Conservation (phyloP, 2,797 vertebrate genomes). For the Ambastaia sidthimunki region DNA sequence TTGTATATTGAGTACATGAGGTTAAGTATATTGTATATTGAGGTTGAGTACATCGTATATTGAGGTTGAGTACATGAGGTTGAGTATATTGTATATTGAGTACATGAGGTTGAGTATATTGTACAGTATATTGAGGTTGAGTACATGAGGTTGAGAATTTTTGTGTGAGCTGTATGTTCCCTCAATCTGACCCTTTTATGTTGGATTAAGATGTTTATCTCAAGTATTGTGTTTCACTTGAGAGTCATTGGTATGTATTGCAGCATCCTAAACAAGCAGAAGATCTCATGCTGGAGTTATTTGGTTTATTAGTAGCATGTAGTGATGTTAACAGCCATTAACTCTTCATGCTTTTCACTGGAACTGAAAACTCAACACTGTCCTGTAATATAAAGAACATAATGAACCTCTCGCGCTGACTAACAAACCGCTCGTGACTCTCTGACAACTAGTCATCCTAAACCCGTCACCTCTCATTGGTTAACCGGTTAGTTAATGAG, state of each 20-base stretch:
- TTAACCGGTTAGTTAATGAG: constrained; percentile 54
- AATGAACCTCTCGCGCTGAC: constrained; percentile 39
- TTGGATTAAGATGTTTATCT: constrained; percentile 41
- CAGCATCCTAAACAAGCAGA: not conserved
- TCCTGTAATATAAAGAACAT: constrained; percentile 26
- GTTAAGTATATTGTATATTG: no score
- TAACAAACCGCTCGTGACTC: constrained; percentile 1
- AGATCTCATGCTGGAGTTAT: constrained; percentile 23
- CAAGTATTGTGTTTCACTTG: constrained; percentile 2
- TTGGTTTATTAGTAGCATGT: constrained; percentile 30
- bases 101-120: no score
- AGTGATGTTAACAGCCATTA: constrained; percentile 39
- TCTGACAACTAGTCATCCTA: no score
- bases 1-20: no score
- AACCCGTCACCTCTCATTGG: constrained; percentile 50
- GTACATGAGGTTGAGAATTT: no score
- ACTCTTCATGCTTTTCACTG: constrained; percentile 39
- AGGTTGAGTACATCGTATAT: no score
- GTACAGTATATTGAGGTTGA: no score
- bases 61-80: no score
- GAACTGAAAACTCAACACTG: constrained; percentile 48
- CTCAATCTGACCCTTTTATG: constrained; percentile 20
- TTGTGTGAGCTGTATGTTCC: not conserved
- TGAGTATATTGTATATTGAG: no score
- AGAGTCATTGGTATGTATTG: constrained; percentile 35